Percentiles rank a stretch among this genome's conserved stretches.
These are phyloP conservation scores for Chionodraco myersi DNA, from an alignment of 2,113 vertebrate genomes.

Conservation along the genomic window DNA sequence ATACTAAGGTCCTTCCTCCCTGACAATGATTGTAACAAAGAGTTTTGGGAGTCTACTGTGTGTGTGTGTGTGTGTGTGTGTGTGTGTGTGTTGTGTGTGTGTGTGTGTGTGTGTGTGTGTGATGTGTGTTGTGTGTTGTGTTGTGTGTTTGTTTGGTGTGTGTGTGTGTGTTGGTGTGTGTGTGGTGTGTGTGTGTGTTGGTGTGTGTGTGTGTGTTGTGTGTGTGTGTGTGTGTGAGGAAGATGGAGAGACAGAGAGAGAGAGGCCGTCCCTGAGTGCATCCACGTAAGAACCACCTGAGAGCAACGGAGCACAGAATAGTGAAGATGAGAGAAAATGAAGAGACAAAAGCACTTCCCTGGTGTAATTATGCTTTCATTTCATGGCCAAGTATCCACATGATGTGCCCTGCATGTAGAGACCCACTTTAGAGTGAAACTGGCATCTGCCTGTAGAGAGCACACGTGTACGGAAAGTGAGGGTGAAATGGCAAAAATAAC, in stretches of 20 bases:
- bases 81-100: conserved; percentile 22
- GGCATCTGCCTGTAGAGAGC: conserved; percentile 46
- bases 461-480: conserved; percentile 7
- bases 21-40: conserved; percentile 64
- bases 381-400: conserved; percentile 78
- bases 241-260: conserved; percentile 30
- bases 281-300: conserved; percentile 70
- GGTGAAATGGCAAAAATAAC: conserved; percentile 16
- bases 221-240: conserved; percentile 16
- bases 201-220: conserved; percentile 18
- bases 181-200: conserved; percentile 10
- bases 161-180: conserved; percentile 11
- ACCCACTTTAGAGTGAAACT: conserved; percentile 66
- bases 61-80: conserved; percentile 22
- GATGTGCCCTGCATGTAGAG: conserved; percentile 71
- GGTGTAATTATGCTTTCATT: conserved; percentile 82
- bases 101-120: conserved; percentile 14
- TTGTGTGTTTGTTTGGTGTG: conserved; percentile 9
- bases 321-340: conserved; percentile 77
- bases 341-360: conserved; percentile 78
- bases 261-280: conserved; percentile 42
- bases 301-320: conserved; percentile 68
- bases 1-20: conserved; percentile 42
- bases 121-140: too few species aligned
- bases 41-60: conserved; percentile 19